Base-by-base conservation (phyloP, 2,888 invertebrate genomes). In the Mayetiola destructor region DNA sequence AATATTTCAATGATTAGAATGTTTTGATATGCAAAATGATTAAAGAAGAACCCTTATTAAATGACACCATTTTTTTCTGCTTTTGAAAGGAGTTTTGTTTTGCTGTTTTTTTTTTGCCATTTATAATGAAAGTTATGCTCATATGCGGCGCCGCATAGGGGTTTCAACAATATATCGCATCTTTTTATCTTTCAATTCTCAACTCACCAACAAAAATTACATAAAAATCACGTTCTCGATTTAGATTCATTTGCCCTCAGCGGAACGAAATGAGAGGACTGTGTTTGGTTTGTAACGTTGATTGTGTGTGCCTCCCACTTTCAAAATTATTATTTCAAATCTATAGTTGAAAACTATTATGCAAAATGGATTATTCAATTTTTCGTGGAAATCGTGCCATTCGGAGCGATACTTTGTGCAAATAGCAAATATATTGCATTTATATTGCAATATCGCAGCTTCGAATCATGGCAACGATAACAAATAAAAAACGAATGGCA, bases 391-490 rank as follows among this genome's bases (percentile, higher is more conserved):
- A 27, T 27, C 5, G 14, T n/a, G n/a, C n/a, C n/a, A n/a, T n/a
- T 27, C 42, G 39, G 12, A 21, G 40, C 8, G 21, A 40, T 48
- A 37, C n/a, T 4, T 16, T 16, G 8, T 10, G 14, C 12, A 37
- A 4, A 16, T n/a, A 37, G n/a, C 37, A 16, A n/a, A 16, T 37
- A 14, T 37, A 37, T n/a, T 48, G 2, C 3, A 27, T n/a, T 27
- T 27, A n/a, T 48, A 48, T 48, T 48, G 23, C n/a, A 48, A n/a
- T 48, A n/a, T n/a, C n/a, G n/a, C n/a, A n/a, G 48, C 48, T 27
- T 48, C 48, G 48, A 42, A 21, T 23, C 42, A 21, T 48, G 48
- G 48, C 48, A 48, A 27, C 48, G 16, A 10, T 39, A 39, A 48
- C 14, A 4, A 42, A 12, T 12, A 21, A 21, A 3, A 42, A 8